Conservation (phyloP, 2,888 invertebrate genomes). For the Branchellion lobata region DNA sequence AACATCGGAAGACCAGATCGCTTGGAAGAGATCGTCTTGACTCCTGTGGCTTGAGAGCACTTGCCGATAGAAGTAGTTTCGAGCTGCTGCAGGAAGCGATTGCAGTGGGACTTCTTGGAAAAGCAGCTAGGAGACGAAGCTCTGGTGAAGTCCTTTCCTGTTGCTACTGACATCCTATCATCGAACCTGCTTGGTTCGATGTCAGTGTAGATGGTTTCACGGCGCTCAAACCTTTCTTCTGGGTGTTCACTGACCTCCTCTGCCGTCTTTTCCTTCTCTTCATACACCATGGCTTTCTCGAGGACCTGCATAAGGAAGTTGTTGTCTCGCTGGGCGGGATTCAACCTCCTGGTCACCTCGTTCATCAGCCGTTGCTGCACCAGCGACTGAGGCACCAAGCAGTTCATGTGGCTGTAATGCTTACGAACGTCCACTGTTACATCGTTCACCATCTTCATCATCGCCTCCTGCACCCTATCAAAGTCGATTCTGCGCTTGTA, state of each 20-base stretch:
- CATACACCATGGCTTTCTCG: constrained; percentile 32
- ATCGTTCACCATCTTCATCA: constrained; percentile 50
- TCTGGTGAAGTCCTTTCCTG: constrained; percentile 30
- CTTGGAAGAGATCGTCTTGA: constrained; percentile 27
- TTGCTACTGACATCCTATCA: constrained; percentile 19
- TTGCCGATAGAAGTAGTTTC: constrained; percentile 30
- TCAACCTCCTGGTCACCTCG: constrained; percentile 44
- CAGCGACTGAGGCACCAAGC: constrained; percentile 37
- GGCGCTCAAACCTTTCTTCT: neutral
- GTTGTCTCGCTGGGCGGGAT: constrained; percentile 36
- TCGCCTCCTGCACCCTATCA: constrained; percentile 51
- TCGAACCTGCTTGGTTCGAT: constrained; percentile 23
- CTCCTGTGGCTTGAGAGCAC: constrained; percentile 14
- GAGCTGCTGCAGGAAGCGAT: constrained; percentile 34
- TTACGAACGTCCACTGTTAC: constrained; percentile 49
- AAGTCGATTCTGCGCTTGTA: constrained; percentile 49
- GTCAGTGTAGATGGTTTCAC: neutral
- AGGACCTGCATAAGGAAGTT: constrained; percentile 39
- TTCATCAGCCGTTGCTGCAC: constrained; percentile 46
- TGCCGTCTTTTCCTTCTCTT: neutral
- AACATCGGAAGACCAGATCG: constrained; percentile 13
- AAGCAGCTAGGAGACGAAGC: constrained; percentile 39
- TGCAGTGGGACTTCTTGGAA: constrained; percentile 33
- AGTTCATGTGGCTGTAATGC: constrained; percentile 41
- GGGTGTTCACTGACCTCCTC: neutral